Percentiles rank a stretch among this genome's conserved stretches.
These are phyloP conservation scores for Netelia fuscicornis DNA, from an alignment of 2,888 invertebrate species.

Conservation along the genomic window DNA sequence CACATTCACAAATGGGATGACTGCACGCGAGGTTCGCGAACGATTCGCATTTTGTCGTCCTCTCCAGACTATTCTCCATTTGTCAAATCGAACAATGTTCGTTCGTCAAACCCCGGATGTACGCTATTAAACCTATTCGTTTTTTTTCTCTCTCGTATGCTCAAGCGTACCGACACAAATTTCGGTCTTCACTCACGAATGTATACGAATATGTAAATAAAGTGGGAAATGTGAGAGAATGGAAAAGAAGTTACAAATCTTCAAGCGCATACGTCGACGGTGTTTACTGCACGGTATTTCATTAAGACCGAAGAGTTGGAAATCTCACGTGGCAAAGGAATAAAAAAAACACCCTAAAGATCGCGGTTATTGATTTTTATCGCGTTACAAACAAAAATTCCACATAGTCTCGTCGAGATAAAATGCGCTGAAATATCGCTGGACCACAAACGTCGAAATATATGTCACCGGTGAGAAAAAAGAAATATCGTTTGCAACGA, in stretches of 20 bases:
- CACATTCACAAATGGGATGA: conserved; percentile 1
- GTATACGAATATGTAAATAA: conserved; percentile 72
- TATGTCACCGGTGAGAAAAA: conserved; percentile 7
- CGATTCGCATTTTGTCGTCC: not conserved
- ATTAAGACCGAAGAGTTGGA: conserved; percentile 3
- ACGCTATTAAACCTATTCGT: conserved; percentile 14
- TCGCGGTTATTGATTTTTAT: conserved; percentile 1
- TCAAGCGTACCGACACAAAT: conserved; percentile 47
- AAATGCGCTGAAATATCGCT: conserved; percentile 7
- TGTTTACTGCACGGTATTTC: conserved; percentile 18
- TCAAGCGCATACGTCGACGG: conserved; percentile 42
- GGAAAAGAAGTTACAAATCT: conserved; percentile 39
- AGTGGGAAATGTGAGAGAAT: conserved; percentile 48
- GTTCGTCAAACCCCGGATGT: not conserved
- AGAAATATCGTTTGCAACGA: conserved; percentile 11
- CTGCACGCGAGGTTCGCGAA: conserved; percentile 14
- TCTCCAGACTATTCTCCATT: not conserved
- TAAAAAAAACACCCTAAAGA: not conserved
- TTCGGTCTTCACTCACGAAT: conserved; percentile 56
- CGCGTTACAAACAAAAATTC: conserved; percentile 12
- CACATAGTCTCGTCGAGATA: conserved; percentile 6
- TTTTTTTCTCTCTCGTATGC: conserved; percentile 18
- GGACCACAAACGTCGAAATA: conserved; percentile 34
- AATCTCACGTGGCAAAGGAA: conserved; percentile 14
- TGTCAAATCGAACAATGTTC: not conserved